A percentile compares a stretch with the other conserved stretches of the same genome.
phyloP scores from a whole-genome alignment of 1,140 invertebrate genomes.

The Phortica variegata region DNA sequence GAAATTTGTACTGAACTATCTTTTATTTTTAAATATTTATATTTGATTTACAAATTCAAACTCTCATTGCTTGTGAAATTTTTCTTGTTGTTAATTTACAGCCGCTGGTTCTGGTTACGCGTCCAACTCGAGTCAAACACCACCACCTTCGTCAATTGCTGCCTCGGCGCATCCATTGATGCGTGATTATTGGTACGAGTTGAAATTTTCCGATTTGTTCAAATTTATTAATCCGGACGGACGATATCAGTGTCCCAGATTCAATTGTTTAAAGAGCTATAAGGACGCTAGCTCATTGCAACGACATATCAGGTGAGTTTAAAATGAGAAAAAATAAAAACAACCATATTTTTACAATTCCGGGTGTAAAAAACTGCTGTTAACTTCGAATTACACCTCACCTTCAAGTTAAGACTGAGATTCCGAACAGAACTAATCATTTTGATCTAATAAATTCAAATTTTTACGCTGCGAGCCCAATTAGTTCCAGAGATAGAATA shows the following conservation, averaged over 20 bases:
- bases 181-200: conserved; percentile 55
- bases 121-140: conserved; percentile 53
- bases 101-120: conserved; percentile 41
- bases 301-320: conserved; percentile 59
- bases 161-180: conserved; percentile 42
- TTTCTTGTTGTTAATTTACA: conserved; percentile 24
- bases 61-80: background rate
- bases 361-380: too few relatives aligned
- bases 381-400: too few relatives aligned
- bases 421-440: too few relatives aligned
- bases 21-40: conserved; percentile 3
- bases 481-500: too few relatives aligned
- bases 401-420: too few relatives aligned
- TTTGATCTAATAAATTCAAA: too few relatives aligned
- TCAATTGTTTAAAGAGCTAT: conserved; percentile 56
- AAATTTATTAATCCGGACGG: conserved; percentile 56
- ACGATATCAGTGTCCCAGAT: conserved; percentile 56
- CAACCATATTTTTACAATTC: background rate
- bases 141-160: conserved; percentile 32
- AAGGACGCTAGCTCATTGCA: conserved; percentile 58
- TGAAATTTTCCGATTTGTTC: conserved; percentile 56
- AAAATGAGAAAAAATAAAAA: background rate
- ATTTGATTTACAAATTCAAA: too few relatives aligned
- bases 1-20: conserved; percentile 22
- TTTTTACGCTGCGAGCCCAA: too few relatives aligned